Evolutionary conservation across 2,797 vertebrate genomes (phyloP).

Genomic region (Fistularia tabacaria): DNA sequence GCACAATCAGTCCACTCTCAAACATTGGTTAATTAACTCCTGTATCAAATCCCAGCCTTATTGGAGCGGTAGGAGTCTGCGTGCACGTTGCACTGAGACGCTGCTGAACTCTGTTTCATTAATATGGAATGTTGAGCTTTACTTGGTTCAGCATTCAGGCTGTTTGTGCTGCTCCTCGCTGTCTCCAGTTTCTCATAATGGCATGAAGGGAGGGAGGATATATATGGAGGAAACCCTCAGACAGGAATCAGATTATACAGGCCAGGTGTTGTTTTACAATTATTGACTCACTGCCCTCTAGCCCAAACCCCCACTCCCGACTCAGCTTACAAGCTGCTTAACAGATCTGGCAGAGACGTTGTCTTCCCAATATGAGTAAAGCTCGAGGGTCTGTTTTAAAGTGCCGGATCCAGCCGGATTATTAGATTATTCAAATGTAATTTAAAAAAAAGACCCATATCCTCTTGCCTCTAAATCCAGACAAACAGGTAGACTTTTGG

Average conservation of each 20-base stretch:
- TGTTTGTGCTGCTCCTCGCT: slow-evolving; percentile 6
- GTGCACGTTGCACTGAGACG: slow-evolving; percentile 6
- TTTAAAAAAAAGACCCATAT: too few relatives aligned
- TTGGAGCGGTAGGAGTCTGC: slow-evolving; percentile 8
- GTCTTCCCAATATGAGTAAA: slow-evolving; percentile 6
- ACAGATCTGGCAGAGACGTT: neutral
- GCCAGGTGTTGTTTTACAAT: slow-evolving; percentile 49
- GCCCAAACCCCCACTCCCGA: neutral
- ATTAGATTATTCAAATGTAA: neutral
- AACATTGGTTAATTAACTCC: slow-evolving; percentile 48
- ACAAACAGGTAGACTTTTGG: neutral
- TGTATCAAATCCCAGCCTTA: slow-evolving; percentile 25
- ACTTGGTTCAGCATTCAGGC: slow-evolving; percentile 31
- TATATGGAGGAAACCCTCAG: slow-evolving; percentile 27
- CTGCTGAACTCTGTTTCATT: slow-evolving; percentile 20
- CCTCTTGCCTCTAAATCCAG: neutral
- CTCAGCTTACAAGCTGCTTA: slow-evolving; percentile 26
- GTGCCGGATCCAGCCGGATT: neutral
- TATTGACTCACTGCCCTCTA: slow-evolving; percentile 17
- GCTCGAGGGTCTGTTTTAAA: neutral
- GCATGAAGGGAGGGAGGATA: slow-evolving; percentile 26
- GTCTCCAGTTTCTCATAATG: slow-evolving; percentile 50
- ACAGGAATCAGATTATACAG: slow-evolving; percentile 45
- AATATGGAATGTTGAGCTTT: slow-evolving; percentile 12
- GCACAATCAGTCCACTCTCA: slow-evolving; percentile 38